Evolutionary conservation across 2,113 vertebrate genomes (phyloP), one percentile per base, ranked within the genome.

Genomic region (Leptosomus discolor): DNA sequence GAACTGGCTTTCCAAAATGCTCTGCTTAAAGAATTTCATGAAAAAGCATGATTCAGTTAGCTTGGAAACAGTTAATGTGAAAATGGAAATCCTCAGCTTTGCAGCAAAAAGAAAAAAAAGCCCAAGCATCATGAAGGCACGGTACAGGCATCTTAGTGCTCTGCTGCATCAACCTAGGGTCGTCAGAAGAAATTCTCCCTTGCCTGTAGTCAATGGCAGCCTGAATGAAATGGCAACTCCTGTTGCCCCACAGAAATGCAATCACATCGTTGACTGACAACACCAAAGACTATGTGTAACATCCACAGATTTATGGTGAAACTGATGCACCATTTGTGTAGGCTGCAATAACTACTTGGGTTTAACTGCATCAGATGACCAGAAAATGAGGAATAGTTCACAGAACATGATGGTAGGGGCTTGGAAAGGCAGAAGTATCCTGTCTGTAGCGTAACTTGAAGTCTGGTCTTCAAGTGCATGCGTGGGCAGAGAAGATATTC

Each of bases 281-380:
- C 45, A 88, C 37, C 73, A 65, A 68, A 92, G 87, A 64, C 82
- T 58, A 50, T 14, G 7, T 79, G 29, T 82, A 56, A 71, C 81
- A 91, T 82, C 36, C 18, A 65, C 54, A 90, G 71, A 48, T 57
- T 61, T 29, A 41, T 8, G 14, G 45, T 78, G 95, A 97, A 83
- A 61, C 77, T 82, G 89, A 92, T 11, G 45, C 84, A 94, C 85
- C 36, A 84, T 84, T 96, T 85, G 43, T 89, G 32, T 63, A 85
- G 77, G 43, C 30, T 93, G 46, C 23, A 63, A 96, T 92, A 96
- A 77, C 95, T 92, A 77, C 36, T 43, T 53, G 48, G 34, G 74
- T 37, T 96, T 97, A 96, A 94, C 67, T 88, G 82, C 70, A 89
- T 92, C 54, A 76, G 23, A 79, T 86, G 80, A 48, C 21, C 73